phyloP scores from a whole-genome alignment of 2,888 invertebrate species.

The Agrochola lota region DNA sequence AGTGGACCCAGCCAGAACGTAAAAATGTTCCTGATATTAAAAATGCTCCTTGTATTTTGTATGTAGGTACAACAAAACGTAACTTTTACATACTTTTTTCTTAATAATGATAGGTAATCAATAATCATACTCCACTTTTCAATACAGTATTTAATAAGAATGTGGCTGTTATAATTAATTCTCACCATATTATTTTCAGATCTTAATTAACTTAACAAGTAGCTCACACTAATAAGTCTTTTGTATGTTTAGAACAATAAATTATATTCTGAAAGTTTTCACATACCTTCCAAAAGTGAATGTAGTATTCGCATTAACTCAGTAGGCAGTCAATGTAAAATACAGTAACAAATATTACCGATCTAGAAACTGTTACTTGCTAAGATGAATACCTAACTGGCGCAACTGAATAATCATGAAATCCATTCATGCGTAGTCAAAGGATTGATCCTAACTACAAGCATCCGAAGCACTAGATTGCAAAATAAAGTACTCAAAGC shows the following conservation, averaged over 20 bases:
- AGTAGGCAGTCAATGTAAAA: neutral
- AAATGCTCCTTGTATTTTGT: neutral
- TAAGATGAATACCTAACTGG: neutral
- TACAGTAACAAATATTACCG: neutral
- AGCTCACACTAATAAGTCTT: slow-evolving; percentile 16
- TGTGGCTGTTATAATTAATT: slow-evolving; percentile 2
- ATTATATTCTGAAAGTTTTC: slow-evolving; percentile 38
- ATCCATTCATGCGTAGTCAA: neutral
- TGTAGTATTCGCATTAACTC: slow-evolving; percentile 4
- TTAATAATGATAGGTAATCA: neutral
- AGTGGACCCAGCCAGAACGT: neutral
- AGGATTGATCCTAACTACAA: neutral
- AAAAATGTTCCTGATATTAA: neutral
- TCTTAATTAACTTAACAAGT: slow-evolving; percentile 15
- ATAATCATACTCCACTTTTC: slow-evolving; percentile 12
- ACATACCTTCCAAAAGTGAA: slow-evolving; percentile 44
- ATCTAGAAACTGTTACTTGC: neutral
- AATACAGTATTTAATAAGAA: slow-evolving; percentile 1
- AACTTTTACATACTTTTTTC: too few relatives aligned
- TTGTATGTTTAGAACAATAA: slow-evolving; percentile 33
- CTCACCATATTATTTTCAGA: slow-evolving; percentile 16
- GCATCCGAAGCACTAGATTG: neutral
- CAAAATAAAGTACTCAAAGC: slow-evolving; percentile 11
- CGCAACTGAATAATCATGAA: neutral
- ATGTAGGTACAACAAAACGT: neutral